phyloP scores from a whole-genome alignment of 2,888 invertebrate species.

The Eretmocerus hayati region DNA sequence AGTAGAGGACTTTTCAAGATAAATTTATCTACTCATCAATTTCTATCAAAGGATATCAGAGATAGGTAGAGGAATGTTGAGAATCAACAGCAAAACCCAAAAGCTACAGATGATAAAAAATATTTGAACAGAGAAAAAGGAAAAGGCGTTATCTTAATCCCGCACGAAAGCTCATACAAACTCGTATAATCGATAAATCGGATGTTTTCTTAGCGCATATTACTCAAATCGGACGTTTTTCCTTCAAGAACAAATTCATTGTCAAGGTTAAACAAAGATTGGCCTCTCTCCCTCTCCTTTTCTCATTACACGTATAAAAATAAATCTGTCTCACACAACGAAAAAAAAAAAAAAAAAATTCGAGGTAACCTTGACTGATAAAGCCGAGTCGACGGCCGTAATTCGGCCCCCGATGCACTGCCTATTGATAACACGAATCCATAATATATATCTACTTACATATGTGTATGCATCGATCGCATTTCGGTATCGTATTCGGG shows the following conservation, averaged over 20 bases:
- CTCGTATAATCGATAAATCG: conserved; percentile 1
- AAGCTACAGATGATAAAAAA: too few relatives aligned
- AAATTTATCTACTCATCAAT: too few relatives aligned
- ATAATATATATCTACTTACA: too few relatives aligned
- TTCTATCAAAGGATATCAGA: too few relatives aligned
- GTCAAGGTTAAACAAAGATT: conserved; percentile 20
- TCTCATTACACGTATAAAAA: background rate
- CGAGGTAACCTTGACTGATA: conserved; percentile 19
- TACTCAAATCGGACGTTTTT: conserved; percentile 15
- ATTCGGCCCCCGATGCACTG: too few relatives aligned
- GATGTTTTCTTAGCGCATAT: conserved; percentile 18
- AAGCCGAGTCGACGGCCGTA: conserved; percentile 1
- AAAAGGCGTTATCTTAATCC: too few relatives aligned
- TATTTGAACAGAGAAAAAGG: too few relatives aligned
- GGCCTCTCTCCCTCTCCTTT: background rate
- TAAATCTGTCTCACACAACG: too few relatives aligned
- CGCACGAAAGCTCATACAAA: background rate
- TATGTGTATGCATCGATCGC: background rate
- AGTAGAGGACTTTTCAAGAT: too few relatives aligned
- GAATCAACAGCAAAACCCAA: too few relatives aligned
- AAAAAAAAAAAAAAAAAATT: too few relatives aligned
- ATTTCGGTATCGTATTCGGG: background rate
- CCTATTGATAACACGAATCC: background rate
- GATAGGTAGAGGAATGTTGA: too few relatives aligned
- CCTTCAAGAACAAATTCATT: conserved; percentile 18